Evolutionary conservation across 2,888 invertebrate genomes (phyloP), one percentile per base, ranked within the genome.

Genomic region (Drosophila trichaetosa): DNA sequence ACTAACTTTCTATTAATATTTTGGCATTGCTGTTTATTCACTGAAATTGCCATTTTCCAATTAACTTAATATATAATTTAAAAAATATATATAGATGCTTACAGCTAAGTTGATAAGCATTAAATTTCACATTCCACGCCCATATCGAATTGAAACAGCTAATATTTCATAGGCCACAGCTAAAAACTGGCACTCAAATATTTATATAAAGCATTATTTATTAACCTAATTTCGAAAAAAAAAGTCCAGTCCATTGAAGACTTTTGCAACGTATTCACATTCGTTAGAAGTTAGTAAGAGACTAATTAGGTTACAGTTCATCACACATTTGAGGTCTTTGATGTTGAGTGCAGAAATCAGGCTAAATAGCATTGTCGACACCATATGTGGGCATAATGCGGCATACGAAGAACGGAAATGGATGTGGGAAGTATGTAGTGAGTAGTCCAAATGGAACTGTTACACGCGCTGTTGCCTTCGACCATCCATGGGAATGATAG

Each of bases 241-340:
- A 8, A 13, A 13, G 34, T 40, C 16, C 8, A 31, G 7, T 40
- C 24, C 40, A 40, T 27, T 36, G 27, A 33, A 4, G n/a, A 16
- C 29, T 51, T 21, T 51, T 13, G 33, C 16, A 54, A 31, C 24
- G 42, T 18, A 54, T 36, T 33, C 40, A n/a, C 42, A 51, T 69
- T 40, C 24, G 31, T 24, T n/a, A 27, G 29, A 18, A 31, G 13
- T 40, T 42, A 36, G 46, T 31, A 48, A 24, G n/a, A 31, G 18
- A 34, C 58, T 87, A 90, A 86, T 86, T 81, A 67, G 61, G 65
- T 86, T 85, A 89, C 29, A 56, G 16, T 53, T 46, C 61, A 16
- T 4, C 27, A 52, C 63, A 66, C 73, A 73, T 76, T 76, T 65
- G 61, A 31, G 65, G 54, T 68, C 85, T 87, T 87, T 89, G 78